These are phyloP conservation scores for Teleogryllus oceanicus DNA, from an alignment of 2,888 invertebrate genomes.

Conservation along the genomic window DNA sequence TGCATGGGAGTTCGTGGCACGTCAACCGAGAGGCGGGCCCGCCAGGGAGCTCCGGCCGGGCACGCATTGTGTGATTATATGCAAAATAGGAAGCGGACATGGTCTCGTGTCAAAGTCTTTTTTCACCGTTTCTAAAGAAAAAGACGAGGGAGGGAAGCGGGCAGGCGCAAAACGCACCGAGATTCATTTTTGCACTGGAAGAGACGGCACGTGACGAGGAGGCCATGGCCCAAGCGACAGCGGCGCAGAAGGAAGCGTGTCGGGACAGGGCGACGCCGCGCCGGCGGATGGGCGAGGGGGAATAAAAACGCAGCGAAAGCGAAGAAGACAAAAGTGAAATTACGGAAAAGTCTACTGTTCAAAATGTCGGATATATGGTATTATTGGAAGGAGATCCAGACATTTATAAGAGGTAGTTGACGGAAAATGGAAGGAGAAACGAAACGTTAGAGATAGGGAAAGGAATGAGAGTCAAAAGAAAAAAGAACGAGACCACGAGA, in stretches of 20 bases:
- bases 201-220: neutral
- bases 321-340: no score
- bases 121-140: neutral
- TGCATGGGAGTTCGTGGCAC: conserved; percentile 10
- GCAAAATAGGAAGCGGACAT: conserved; percentile 18
- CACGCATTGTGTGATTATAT: conserved; percentile 18
- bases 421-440: no score
- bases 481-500: no score
- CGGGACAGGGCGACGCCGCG: neutral
- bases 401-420: no score
- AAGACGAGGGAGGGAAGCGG: neutral
- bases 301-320: no score
- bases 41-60: neutral
- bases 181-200: neutral
- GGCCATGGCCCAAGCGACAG: neutral
- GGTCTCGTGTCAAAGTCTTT: neutral
- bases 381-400: no score
- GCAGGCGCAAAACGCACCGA: neutral
- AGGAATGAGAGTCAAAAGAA: no score
- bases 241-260: neutral
- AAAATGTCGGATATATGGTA: no score
- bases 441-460: no score
- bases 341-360: no score
- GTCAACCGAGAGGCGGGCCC: neutral
- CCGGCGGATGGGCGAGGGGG: no score